Conservation (phyloP, 2,113 vertebrate genomes). For the Lagenorhynchus albirostris region DNA sequence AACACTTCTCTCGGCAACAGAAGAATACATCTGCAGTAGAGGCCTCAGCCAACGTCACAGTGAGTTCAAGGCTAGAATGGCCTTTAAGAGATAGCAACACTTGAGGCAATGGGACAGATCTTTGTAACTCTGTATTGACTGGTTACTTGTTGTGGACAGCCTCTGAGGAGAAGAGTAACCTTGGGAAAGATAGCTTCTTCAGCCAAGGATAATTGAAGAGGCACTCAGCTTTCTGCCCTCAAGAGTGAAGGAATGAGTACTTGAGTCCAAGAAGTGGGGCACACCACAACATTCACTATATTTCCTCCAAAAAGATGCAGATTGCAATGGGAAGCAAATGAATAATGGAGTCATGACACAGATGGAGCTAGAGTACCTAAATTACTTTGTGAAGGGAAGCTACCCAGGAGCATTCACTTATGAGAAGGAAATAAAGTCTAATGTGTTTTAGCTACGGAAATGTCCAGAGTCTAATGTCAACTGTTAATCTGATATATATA, state of each 20-base stretch:
- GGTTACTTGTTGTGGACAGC: not conserved
- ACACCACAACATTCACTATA: not conserved
- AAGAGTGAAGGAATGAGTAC: not conserved
- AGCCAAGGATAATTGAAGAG: not conserved
- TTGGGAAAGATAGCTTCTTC: not conserved
- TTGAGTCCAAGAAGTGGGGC: rapidly evolving
- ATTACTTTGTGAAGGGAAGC: not conserved
- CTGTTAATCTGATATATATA: not conserved
- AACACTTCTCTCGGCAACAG: not conserved
- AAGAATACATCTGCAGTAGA: not conserved
- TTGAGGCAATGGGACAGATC: not conserved
- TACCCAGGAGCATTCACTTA: not conserved
- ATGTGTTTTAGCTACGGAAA: not conserved
- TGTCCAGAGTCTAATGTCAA: not conserved
- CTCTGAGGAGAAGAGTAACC: not conserved
- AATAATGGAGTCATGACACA: not conserved
- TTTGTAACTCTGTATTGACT: not conserved
- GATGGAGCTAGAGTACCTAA: not conserved
- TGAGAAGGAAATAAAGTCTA: not conserved
- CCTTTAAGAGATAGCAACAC: not conserved
- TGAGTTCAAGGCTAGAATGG: not conserved
- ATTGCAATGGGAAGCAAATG: not conserved
- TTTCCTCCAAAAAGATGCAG: not conserved
- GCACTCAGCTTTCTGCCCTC: not conserved
- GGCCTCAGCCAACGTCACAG: not conserved